These are phyloP conservation scores for Polypterus senegalus DNA, from an alignment of 2,113 vertebrate genomes.

Conservation along the genomic window DNA sequence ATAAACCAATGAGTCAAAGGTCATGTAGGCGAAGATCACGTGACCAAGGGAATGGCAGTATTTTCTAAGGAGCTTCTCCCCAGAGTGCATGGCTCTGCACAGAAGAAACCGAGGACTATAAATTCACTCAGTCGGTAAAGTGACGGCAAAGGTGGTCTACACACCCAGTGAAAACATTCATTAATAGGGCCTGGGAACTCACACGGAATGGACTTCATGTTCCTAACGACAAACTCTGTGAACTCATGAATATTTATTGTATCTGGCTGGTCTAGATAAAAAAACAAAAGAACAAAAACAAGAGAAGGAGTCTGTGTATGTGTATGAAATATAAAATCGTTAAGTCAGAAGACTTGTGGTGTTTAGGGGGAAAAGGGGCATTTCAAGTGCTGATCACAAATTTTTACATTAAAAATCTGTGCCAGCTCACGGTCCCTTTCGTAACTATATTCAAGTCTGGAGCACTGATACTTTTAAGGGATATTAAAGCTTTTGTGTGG, in stretches of 20 bases:
- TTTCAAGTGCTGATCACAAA: constrained; percentile 56
- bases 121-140: constrained; percentile 49
- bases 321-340: constrained; percentile 65
- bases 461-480: constrained; percentile 44
- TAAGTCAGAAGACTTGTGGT: constrained; percentile 65
- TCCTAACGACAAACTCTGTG: constrained; percentile 43
- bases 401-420: constrained; percentile 80
- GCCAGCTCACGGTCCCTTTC: constrained; percentile 42
- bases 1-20: too few species aligned
- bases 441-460: constrained; percentile 55
- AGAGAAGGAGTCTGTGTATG: constrained; percentile 54
- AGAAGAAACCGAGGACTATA: constrained; percentile 60
- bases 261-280: constrained; percentile 95
- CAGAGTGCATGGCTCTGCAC: constrained; percentile 51
- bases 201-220: constrained; percentile 37
- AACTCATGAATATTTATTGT: constrained; percentile 56
- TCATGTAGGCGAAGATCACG: too few species aligned
- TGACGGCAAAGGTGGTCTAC: constrained; percentile 38
- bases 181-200: constrained; percentile 26
- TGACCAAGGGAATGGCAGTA: too few species aligned
- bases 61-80: constrained; percentile 31
- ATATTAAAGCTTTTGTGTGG: constrained; percentile 53
- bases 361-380: constrained; percentile 51
- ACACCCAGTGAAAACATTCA: constrained; percentile 34
- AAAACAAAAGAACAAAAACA: constrained; percentile 29